A percentile compares a stretch with the other conserved stretches of the same genome.
phyloP scores from a whole-genome alignment of 2,797 vertebrate genomes.

The Sparus aurata region DNA sequence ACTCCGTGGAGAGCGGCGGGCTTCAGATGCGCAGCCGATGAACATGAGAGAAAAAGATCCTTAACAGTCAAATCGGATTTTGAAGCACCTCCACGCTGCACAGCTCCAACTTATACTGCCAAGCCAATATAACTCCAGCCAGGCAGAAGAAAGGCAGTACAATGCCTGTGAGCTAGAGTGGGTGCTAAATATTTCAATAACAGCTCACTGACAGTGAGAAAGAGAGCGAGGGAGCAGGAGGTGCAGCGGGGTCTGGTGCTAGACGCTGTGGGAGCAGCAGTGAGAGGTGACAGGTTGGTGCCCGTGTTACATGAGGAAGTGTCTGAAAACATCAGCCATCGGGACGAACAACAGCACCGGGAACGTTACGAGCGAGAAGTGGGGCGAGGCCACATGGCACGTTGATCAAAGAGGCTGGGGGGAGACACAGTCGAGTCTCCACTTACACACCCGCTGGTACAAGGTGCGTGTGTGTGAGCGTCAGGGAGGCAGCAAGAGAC shows the following conservation, averaged over 20 bases:
- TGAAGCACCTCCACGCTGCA: conserved; percentile 38
- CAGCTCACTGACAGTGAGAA: conserved; percentile 61
- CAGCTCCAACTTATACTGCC: conserved; percentile 42
- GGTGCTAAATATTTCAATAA: conserved; percentile 81
- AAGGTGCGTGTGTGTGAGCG: conserved; percentile 60
- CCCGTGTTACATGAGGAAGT: conserved; percentile 65
- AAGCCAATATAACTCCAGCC: conserved; percentile 62
- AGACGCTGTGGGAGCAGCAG: conserved; percentile 56
- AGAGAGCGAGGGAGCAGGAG: conserved; percentile 27
- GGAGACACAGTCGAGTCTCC: conserved; percentile 29
- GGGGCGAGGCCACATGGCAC: conserved; percentile 32
- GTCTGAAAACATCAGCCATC: conserved; percentile 69
- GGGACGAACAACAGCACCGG: conserved; percentile 46
- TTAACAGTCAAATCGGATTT: conserved; percentile 55
- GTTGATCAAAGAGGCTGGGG: conserved; percentile 39
- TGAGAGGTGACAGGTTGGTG: conserved; percentile 64
- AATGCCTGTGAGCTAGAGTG: conserved; percentile 59
- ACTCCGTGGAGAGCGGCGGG: conserved; percentile 21
- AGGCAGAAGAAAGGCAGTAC: conserved; percentile 58
- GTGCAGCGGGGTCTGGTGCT: conserved; percentile 38
- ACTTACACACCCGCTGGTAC: conserved; percentile 66
- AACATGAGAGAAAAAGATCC: conserved; percentile 38
- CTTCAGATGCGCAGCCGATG: neutral
- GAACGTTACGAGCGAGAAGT: conserved; percentile 44
- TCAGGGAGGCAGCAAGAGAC: conserved; percentile 14